Evolutionary conservation across 2,113 vertebrate genomes (phyloP).

Genomic region (Pelobates fuscus): DNA sequence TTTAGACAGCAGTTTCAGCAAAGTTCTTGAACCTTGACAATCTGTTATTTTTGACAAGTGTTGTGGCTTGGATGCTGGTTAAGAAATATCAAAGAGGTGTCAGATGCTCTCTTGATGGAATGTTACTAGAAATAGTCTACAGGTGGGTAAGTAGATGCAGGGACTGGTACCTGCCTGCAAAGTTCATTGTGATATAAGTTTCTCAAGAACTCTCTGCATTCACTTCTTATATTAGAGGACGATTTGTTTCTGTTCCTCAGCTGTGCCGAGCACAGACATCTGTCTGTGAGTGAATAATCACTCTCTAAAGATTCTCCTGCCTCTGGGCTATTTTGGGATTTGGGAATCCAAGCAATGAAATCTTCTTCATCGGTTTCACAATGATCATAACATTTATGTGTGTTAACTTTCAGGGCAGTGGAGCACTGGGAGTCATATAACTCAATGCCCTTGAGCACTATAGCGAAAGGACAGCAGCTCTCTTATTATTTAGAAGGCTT

Average conservation of each 20-base stretch:
- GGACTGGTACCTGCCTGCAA: not conserved
- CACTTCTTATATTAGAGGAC: conserved; percentile 25
- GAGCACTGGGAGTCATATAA: not conserved
- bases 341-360: conserved; percentile 18
- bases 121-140: not conserved
- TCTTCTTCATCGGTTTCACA: not conserved
- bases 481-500: not conserved
- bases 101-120: not conserved
- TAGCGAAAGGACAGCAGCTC: not conserved
- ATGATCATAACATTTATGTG: conserved; percentile 28
- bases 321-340: conserved; percentile 17
- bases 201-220: conserved; percentile 6
- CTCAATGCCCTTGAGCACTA: conserved; percentile 9
- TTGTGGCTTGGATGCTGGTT: not conserved
- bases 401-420: conserved; percentile 15
- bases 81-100: not conserved
- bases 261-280: conserved; percentile 26
- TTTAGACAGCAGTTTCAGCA: no score
- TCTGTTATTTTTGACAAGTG: not conserved
- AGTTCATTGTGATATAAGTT: not conserved
- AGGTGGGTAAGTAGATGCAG: not conserved
- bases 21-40: no score
- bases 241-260: conserved; percentile 28
- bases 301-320: conserved; percentile 25
- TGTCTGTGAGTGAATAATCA: conserved; percentile 39